Evolutionary conservation across 2,888 invertebrate genomes (phyloP).

Genomic region (Apeira syringaria): DNA sequence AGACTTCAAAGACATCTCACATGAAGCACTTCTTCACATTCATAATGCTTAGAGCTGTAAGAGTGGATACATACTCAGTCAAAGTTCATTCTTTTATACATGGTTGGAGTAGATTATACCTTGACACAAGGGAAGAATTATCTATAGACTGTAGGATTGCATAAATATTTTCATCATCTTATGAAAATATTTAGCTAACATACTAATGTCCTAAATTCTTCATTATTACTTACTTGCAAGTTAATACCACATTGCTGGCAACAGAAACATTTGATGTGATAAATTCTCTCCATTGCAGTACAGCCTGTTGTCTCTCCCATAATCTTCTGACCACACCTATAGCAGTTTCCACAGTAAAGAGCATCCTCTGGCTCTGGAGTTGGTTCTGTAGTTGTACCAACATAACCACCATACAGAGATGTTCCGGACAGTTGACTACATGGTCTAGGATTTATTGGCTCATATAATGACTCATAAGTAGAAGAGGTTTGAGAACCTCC

Average conservation of each 20-base stretch:
- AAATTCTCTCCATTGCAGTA: conserved; percentile 98
- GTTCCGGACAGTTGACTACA: conserved; percentile 85
- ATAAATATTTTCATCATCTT: no score
- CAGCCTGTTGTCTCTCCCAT: conserved; percentile 98
- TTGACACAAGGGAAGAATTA: no score
- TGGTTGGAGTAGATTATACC: no score
- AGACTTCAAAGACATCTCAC: no score
- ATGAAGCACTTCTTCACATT: no score
- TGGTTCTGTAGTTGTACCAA: conserved; percentile 91
- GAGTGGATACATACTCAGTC: no score
- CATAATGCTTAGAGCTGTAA: no score
- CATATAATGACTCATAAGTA: conserved; percentile 86
- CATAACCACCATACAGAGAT: conserved; percentile 84
- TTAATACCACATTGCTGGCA: conserved; percentile 96
- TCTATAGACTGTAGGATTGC: no score
- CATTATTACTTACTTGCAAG: conserved; percentile 80
- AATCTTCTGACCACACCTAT: conserved; percentile 95
- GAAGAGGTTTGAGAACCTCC: conserved; percentile 85
- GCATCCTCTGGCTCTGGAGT: conserved; percentile 88
- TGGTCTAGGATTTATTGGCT: conserved; percentile 85
- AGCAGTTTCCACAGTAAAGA: conserved; percentile 94
- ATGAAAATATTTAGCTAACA: no score
- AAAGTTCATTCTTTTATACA: no score
- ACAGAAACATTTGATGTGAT: conserved; percentile 97
- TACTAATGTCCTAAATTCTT: no score